Evolutionary conservation across 2,113 vertebrate genomes (phyloP), one percentile per base, ranked within the genome.

Genomic region (Aix galericulata): DNA sequence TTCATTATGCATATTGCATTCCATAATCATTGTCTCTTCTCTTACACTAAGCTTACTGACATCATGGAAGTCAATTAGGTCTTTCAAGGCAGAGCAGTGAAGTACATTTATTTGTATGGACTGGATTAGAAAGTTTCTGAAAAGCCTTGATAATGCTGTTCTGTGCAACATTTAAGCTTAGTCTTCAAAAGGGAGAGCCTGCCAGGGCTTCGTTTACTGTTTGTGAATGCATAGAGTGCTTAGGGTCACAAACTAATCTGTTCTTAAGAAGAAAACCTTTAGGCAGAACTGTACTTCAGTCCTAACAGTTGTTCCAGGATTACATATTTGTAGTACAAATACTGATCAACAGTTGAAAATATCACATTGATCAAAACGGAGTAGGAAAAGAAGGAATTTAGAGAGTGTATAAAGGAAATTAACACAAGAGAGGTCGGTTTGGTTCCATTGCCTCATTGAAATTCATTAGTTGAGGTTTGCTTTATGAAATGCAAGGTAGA

Each of bases 51-150:
- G 94, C 95, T 97, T 95, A 95, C 91, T 97, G 96, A 97, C 97
- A 96, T 97, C 95, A 95, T 77, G 82, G 90, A 97, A 98, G 96
- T 98, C 97, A 97, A 84, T 98, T 97, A 98, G 93, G 86, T 87
- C 96, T 97, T 96, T 97, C 75, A 95, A 69, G 86, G 82, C 46
- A 94, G 86, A 94, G 60, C 56, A 77, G 66, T 96, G 58, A 89
- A 97, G 85, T 94, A 92, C 72, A 55, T 90, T 95, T 93, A 78
- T 97, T 97, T 97, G 91, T 98, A 93, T 85, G 52, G 73, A 78
- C 82, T 97, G 73, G 71, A 77, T 96, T 86, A 93, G 91, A 81
- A 97, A 81, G 66, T 93, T 92, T 95, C 92, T 94, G 80, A 97
- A 88, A 87, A 66, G 78, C 71, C 66, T 83, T 90, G 91, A 81